Conservation (phyloP, 2,888 invertebrate genomes). For the Agriopis marginaria region DNA sequence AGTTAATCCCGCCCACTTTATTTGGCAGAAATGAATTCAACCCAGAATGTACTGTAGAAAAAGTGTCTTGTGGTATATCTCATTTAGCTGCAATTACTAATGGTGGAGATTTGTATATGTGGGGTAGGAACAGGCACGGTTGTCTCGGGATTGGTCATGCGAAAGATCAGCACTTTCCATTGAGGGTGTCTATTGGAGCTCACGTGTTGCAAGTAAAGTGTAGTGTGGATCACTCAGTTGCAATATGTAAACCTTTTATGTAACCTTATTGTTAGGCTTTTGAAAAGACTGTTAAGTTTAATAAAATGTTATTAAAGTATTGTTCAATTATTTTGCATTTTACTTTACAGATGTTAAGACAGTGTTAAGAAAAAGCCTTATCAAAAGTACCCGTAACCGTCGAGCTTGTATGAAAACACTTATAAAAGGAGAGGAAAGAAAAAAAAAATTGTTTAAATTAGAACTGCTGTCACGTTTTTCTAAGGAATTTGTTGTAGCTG, state of each 20-base stretch:
- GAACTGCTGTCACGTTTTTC: no score
- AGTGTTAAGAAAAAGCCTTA: no score
- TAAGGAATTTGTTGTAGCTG: no score
- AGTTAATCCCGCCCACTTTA: slow-evolving; percentile 91
- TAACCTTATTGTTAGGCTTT: slow-evolving; percentile 35
- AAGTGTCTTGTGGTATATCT: slow-evolving; percentile 90
- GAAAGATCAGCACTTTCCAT: slow-evolving; percentile 95
- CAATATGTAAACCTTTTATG: slow-evolving; percentile 90
- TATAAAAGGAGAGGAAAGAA: no score
- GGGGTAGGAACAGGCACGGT: slow-evolving; percentile 95
- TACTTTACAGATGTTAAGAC: no score
- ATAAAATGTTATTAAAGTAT: slow-evolving; percentile 39
- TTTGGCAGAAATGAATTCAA: slow-evolving; percentile 96
- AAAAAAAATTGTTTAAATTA: no score
- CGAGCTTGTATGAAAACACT: no score
- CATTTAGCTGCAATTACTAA: slow-evolving; percentile 93
- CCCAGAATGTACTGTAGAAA: slow-evolving; percentile 88
- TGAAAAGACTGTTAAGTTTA: slow-evolving; percentile 55
- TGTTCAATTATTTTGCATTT: neutral
- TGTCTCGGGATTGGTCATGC: slow-evolving; percentile 93
- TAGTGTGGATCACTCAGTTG: slow-evolving; percentile 95
- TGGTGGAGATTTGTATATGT: slow-evolving; percentile 94
- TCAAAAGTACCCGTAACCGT: no score
- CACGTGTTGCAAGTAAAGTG: slow-evolving; percentile 90
- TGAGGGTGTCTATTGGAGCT: slow-evolving; percentile 93